Evolutionary conservation across 2,888 invertebrate genomes (phyloP).

Genomic region (Steinernema hermaphroditum): DNA sequence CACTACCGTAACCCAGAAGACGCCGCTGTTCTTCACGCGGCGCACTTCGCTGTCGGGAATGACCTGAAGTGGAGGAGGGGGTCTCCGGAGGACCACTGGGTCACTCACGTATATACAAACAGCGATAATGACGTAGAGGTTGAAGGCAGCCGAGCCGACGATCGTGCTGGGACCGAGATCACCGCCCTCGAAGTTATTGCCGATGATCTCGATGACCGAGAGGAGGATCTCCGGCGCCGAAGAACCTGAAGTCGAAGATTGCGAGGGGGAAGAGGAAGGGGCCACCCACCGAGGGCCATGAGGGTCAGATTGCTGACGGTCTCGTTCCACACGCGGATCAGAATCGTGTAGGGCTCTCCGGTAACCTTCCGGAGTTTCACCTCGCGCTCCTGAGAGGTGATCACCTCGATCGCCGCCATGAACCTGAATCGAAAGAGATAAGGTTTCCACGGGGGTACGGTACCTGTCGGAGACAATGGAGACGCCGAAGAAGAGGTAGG

Average conservation of each 20-base stretch:
- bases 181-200: constrained; percentile 87
- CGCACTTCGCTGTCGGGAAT: constrained; percentile 59
- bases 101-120: constrained; percentile 76
- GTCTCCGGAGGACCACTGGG: constrained; percentile 69
- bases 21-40: constrained; percentile 73
- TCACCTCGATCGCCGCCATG: constrained; percentile 99
- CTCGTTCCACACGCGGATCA: constrained; percentile 95
- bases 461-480: constrained; percentile 92
- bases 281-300: constrained; percentile 82
- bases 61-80: constrained; percentile 78
- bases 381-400: constrained; percentile 94
- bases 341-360: constrained; percentile 56
- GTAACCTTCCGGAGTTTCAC: constrained; percentile 79
- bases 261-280: constrained; percentile 7
- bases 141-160: constrained; percentile 97
- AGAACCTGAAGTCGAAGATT: constrained; percentile 75
- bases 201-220: constrained; percentile 95
- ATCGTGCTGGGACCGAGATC: constrained; percentile 74
- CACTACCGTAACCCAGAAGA: constrained; percentile 95
- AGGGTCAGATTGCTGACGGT: constrained; percentile 89
- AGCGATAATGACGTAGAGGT: constrained; percentile 94
- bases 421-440: constrained; percentile 70
- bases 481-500: constrained; percentile 95
- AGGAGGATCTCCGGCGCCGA: constrained; percentile 96
- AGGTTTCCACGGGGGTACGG: no score